Evolutionary conservation across 2,113 vertebrate species (phyloP).

Genomic region (Lynx canadensis): DNA sequence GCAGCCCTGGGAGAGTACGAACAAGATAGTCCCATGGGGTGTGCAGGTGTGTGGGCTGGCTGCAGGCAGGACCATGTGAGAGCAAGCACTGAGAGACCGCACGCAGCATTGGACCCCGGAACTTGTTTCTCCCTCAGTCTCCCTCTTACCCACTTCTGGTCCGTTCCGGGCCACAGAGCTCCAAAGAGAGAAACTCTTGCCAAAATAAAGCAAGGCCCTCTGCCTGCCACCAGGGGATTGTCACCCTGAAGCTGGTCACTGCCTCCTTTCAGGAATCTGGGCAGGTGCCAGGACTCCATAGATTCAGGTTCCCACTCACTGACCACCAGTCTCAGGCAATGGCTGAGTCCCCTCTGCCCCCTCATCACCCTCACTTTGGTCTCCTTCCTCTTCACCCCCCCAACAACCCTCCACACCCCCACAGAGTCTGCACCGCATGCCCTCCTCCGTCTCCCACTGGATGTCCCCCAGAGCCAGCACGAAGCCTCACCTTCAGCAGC

Average conservation of each 20-base stretch:
- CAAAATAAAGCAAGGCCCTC: neutral
- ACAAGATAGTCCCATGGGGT: rapidly evolving
- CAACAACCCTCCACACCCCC: too few relatives aligned
- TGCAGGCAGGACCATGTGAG: rapidly evolving
- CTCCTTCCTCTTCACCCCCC: neutral
- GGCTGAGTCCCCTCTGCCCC: neutral
- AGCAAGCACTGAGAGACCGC: rapidly evolving
- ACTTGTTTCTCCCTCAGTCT: neutral
- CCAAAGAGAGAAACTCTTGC: neutral
- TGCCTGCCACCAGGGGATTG: neutral
- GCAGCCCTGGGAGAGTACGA: rapidly evolving
- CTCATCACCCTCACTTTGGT: too few relatives aligned
- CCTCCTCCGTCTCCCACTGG: neutral
- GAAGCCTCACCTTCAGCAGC: conserved; percentile 84
- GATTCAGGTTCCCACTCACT: too few relatives aligned
- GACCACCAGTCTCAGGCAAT: neutral
- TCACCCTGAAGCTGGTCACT: rapidly evolving
- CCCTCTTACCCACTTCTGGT: neutral
- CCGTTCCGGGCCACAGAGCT: neutral
- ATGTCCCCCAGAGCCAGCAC: neutral
- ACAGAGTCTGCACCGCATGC: neutral
- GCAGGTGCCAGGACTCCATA: neutral
- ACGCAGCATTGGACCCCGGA: rapidly evolving
- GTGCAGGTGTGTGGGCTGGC: rapidly evolving
- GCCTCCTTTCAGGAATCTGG: neutral